phyloP scores from a whole-genome alignment of 2,797 vertebrate species.

The Pteropus rufus region DNA sequence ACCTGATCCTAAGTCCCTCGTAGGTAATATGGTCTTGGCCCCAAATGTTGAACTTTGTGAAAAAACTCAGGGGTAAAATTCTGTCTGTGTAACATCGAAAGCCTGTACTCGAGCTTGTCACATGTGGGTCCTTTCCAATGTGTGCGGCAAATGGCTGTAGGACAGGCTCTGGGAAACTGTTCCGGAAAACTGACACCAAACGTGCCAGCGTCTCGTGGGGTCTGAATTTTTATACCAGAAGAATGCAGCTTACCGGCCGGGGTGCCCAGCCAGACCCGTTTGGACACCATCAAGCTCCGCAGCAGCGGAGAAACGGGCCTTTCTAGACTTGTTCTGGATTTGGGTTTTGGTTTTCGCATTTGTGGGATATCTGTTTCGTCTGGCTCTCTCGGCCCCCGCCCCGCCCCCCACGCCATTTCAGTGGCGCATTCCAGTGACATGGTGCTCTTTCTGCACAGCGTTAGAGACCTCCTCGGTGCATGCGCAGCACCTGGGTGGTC shows the following conservation, averaged over 20 bases:
- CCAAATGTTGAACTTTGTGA: neutral
- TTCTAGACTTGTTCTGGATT: neutral
- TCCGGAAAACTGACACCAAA: neutral
- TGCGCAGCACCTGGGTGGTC: rapidly evolving
- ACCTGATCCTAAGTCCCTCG: neutral
- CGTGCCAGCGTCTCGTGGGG: neutral
- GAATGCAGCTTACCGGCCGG: rapidly evolving
- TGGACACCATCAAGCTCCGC: too few species aligned
- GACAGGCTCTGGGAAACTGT: neutral
- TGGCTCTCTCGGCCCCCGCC: too few species aligned
- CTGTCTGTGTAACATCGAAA: neutral
- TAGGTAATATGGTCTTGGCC: neutral
- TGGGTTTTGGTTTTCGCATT: too few species aligned
- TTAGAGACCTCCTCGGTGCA: neutral
- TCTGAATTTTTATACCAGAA: neutral
- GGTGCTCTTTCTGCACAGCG: too few species aligned
- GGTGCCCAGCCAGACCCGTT: too few species aligned
- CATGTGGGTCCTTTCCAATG: neutral
- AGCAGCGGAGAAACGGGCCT: rapidly evolving
- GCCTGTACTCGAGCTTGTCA: too few species aligned
- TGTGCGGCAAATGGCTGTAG: rapidly evolving
- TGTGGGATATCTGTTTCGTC: neutral
- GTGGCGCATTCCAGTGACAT: neutral
- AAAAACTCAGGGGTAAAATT: neutral
- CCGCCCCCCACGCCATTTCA: neutral